Percentiles rank a stretch among this genome's conserved stretches.
phyloP scores from a whole-genome alignment of 2,113 vertebrate species.

The Pyxicephalus adspersus region DNA sequence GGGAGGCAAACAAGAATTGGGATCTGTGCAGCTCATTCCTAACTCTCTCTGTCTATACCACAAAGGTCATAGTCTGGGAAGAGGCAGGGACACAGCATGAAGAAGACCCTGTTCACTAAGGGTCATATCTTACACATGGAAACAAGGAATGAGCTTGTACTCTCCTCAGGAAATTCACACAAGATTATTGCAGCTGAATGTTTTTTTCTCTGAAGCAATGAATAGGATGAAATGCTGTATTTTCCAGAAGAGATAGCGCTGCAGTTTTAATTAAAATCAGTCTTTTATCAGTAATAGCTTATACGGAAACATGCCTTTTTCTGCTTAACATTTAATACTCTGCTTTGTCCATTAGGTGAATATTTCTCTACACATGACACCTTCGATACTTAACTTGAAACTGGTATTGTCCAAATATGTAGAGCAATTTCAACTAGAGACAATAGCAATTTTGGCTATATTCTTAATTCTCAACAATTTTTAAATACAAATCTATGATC shows the following conservation, averaged over 20 bases:
- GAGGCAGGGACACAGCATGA: slow-evolving; percentile 20
- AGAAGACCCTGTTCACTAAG: background rate
- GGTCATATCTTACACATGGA: background rate
- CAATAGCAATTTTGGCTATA: no score
- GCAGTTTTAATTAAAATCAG: background rate
- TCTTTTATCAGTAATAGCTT: background rate
- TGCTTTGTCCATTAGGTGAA: no score
- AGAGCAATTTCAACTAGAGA: no score
- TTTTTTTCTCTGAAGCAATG: background rate
- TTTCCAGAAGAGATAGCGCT: background rate
- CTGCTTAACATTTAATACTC: no score
- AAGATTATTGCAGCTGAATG: background rate
- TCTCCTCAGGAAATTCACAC: background rate
- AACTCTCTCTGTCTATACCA: background rate
- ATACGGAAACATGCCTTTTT: background rate
- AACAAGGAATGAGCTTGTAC: slow-evolving; percentile 15
- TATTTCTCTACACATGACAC: no score
- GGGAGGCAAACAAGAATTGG: background rate
- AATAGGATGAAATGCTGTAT: background rate
- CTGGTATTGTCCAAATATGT: no score
- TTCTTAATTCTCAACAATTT: no score
- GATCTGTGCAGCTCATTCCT: background rate
- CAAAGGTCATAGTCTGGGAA: slow-evolving; percentile 17
- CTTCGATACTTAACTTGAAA: no score
- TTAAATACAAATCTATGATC: no score